These are phyloP conservation scores for Drosophila mauritiana DNA, from an alignment of 1,140 invertebrate genomes.

Conservation along the genomic window DNA sequence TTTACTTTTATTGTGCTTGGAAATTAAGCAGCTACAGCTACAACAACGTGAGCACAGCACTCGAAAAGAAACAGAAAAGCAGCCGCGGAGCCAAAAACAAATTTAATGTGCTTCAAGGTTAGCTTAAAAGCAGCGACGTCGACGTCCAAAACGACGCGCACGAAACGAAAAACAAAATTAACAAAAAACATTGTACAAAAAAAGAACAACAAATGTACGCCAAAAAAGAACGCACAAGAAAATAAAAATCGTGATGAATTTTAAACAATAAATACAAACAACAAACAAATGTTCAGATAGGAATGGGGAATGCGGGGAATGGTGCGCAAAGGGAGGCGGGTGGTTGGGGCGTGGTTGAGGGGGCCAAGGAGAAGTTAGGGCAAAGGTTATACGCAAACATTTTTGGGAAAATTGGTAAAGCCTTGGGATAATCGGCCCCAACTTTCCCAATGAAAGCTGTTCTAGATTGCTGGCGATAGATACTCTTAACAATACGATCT, in stretches of 20 bases:
- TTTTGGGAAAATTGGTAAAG: slow-evolving; percentile 5
- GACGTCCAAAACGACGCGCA: slow-evolving; percentile 18
- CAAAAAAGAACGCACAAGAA: slow-evolving; percentile 60
- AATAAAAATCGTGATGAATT: slow-evolving; percentile 81
- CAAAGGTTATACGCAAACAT: slow-evolving; percentile 46
- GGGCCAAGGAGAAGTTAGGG: slow-evolving; percentile 37
- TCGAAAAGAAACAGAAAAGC: slow-evolving; percentile 16
- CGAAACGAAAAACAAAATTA: slow-evolving; percentile 31
- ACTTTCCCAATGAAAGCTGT: no score
- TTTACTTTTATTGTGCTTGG: slow-evolving; percentile 23
- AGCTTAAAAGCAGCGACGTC: slow-evolving; percentile 45
- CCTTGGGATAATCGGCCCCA: neutral
- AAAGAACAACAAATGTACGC: slow-evolving; percentile 36
- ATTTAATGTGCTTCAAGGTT: slow-evolving; percentile 80
- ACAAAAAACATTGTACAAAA: slow-evolving; percentile 16
- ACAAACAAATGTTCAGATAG: slow-evolving; percentile 51
- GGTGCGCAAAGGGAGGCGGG: no score
- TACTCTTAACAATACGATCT: no score
- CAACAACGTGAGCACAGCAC: slow-evolving; percentile 6
- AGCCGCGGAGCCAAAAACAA: slow-evolving; percentile 44
- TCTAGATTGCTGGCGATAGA: no score
- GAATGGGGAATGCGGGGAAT: slow-evolving; percentile 5
- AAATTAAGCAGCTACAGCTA: slow-evolving; percentile 38
- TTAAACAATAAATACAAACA: slow-evolving; percentile 76
- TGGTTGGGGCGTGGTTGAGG: neutral